Evolutionary conservation across 2,797 vertebrate genomes (phyloP), one percentile per base, ranked within the genome.

Genomic region (Emys orbicularis): DNA sequence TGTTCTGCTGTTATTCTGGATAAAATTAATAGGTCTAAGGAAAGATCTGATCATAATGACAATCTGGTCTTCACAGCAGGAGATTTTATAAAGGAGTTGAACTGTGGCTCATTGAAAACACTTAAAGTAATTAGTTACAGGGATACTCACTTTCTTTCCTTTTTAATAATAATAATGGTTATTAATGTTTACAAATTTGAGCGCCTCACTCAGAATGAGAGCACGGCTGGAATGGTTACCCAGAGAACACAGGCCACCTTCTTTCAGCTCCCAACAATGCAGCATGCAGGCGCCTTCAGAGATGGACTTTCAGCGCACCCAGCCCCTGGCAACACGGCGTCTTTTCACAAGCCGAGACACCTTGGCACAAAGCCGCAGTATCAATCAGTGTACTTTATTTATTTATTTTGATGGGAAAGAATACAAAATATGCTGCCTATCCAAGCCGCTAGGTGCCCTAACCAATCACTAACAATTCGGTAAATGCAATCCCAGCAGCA

Each of bases 101-200:
- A 97, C 98, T 96, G 97, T 77, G 95, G 96, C 98, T 98, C 97
- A 79, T 97, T 97, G 97, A 97, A 97, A 98, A 98, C 97, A 97
- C 98, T 98, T 98, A 86, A 96, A 97, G 98, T 98, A 98, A 98
- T 98, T 98, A 98, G 98, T 97, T 97, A 97, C 97, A 97, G 98
- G 98, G 97, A 97, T 95, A 97, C 97, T 97, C 5, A 79, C 97
- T 98, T 97, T 97, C 98, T 97, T 98, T 95, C 96, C 96, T 96
- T 98, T 97, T 97, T 97, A 98, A 97, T 96, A 98, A 98, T 96
- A 98, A 98, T 98, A 98, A 98, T 87, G 97, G 97, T 97, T 98
- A 98, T 98, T 98, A 98, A 98, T 96, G 98, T 98, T 98, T 98
- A 98, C 98, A 98, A 98, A 98, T 98, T 92, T 94, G 96, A 96